phyloP scores from a whole-genome alignment of 2,888 invertebrate species.

The Microdon myrmicae region DNA sequence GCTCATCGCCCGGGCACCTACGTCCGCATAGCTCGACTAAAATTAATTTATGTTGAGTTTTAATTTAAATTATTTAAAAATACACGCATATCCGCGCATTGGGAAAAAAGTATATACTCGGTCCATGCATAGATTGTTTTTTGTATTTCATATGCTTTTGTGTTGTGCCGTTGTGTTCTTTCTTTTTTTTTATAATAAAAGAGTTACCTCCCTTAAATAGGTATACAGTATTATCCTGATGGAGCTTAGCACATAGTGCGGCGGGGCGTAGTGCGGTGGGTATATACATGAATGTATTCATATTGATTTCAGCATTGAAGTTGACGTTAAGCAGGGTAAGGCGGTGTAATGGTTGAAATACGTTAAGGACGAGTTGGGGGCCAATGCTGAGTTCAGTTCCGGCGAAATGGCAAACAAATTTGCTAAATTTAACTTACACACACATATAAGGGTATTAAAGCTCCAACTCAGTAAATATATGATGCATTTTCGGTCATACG shows the following conservation, averaged over 20 bases:
- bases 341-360: background rate
- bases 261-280: conserved; percentile 21
- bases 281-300: conserved; percentile 38
- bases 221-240: conserved; percentile 42
- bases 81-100: conserved; percentile 38
- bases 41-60: background rate
- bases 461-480: conserved; percentile 38
- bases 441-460: conserved; percentile 27
- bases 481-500: conserved; percentile 20
- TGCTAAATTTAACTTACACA: conserved; percentile 39
- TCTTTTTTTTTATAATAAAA: conserved; percentile 5
- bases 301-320: conserved; percentile 49
- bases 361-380: conserved; percentile 18
- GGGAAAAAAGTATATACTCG: conserved; percentile 19
- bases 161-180: background rate
- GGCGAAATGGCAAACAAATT: conserved; percentile 34
- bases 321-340: conserved; percentile 34
- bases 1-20: too few species aligned
- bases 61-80: conserved; percentile 23
- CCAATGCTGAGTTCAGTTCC: conserved; percentile 4
- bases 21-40: too few species aligned
- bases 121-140: background rate
- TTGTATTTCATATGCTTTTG: conserved; percentile 6
- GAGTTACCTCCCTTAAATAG: conserved; percentile 44
- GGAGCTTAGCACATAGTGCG: conserved; percentile 43